phyloP scores from a whole-genome alignment of 2,888 invertebrate species.

The Drosophila eohydei region DNA sequence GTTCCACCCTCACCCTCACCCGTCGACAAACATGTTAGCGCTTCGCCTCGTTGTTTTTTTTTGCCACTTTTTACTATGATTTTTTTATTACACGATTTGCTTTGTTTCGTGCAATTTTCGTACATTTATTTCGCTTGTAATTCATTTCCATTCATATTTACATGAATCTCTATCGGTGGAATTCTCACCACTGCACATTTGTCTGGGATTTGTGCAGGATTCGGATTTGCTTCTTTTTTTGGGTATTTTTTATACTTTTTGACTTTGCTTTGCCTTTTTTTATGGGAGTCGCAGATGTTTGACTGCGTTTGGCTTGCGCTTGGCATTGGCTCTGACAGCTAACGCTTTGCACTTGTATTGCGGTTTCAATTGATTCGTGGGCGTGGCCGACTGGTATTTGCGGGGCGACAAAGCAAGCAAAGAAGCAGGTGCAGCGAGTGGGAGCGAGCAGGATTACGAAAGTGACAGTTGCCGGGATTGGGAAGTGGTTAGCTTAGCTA shows the following conservation, averaged over 20 bases:
- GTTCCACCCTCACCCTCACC: not conserved
- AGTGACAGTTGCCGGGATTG: slow-evolving; percentile 14
- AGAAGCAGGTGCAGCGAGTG: slow-evolving; percentile 31
- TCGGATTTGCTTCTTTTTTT: slow-evolving; percentile 19
- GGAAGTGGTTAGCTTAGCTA: slow-evolving; percentile 8
- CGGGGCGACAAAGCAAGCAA: not conserved
- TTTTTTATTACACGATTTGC: slow-evolving; percentile 60
- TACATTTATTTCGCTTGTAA: slow-evolving; percentile 78
- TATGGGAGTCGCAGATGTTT: slow-evolving; percentile 54
- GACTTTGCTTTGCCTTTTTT: slow-evolving; percentile 27
- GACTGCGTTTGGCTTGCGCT: slow-evolving; percentile 23
- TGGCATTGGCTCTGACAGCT: slow-evolving; percentile 62
- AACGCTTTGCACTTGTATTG: slow-evolving; percentile 63
- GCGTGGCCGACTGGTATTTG: slow-evolving; percentile 53
- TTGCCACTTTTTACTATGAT: slow-evolving; percentile 35
- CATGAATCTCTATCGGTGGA: slow-evolving; percentile 62
- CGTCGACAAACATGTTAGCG: slow-evolving; percentile 40
- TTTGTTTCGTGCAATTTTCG: slow-evolving; percentile 71
- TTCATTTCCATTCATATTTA: slow-evolving; percentile 80
- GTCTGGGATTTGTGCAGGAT: slow-evolving; percentile 70
- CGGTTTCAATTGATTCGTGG: slow-evolving; percentile 73
- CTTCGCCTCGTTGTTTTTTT: slow-evolving; percentile 17
- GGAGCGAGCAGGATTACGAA: slow-evolving; percentile 2
- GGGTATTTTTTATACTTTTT: slow-evolving; percentile 13
- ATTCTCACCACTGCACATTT: slow-evolving; percentile 59